A percentile compares a stretch with the other conserved stretches of the same genome.
phyloP scores from a whole-genome alignment of 1,140 invertebrate species.

The Himalopsyche phryganea region DNA sequence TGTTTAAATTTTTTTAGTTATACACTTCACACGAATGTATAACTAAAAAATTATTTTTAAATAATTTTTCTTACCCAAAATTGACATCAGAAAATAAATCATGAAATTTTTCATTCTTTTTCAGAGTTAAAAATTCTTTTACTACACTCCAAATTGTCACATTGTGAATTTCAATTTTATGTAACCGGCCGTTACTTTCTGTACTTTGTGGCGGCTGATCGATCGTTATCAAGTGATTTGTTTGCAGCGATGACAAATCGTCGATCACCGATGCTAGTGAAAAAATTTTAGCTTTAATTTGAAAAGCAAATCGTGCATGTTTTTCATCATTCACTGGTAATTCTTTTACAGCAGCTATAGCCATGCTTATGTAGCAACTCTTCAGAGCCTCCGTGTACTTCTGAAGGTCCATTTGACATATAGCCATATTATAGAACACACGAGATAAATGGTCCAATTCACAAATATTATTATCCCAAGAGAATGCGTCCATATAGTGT shows the following conservation, averaged over 20 bases:
- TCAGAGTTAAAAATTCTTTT: slow-evolving; percentile 4
- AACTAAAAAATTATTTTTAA: background rate
- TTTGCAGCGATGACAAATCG: too few species aligned
- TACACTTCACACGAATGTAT: too few species aligned
- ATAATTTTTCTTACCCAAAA: slow-evolving; percentile 24
- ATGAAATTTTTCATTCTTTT: slow-evolving; percentile 4
- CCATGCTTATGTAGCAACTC: slow-evolving; percentile 25
- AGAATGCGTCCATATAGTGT: slow-evolving; percentile 7
- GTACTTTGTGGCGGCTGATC: slow-evolving; percentile 5
- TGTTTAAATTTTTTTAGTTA: too few species aligned
- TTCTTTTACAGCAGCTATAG: slow-evolving; percentile 4
- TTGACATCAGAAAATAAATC: slow-evolving; percentile 20
- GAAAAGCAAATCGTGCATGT: slow-evolving; percentile 12
- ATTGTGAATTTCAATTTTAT: slow-evolving; percentile 10
- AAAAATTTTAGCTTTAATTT: slow-evolving; percentile 22
- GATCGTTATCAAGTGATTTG: background rate
- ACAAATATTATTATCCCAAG: background rate
- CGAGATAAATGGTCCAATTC: slow-evolving; percentile 20
- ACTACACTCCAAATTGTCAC: slow-evolving; percentile 17
- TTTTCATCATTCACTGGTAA: background rate
- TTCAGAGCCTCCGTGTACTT: slow-evolving; percentile 16
- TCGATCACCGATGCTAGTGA: slow-evolving; percentile 1
- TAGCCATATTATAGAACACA: slow-evolving; percentile 24
- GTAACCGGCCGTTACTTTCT: background rate
- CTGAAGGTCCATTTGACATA: slow-evolving; percentile 22